Evolutionary conservation across 1,140 invertebrate genomes (phyloP), one percentile per base, ranked within the genome.

Genomic region (Bombus difficillimus): DNA sequence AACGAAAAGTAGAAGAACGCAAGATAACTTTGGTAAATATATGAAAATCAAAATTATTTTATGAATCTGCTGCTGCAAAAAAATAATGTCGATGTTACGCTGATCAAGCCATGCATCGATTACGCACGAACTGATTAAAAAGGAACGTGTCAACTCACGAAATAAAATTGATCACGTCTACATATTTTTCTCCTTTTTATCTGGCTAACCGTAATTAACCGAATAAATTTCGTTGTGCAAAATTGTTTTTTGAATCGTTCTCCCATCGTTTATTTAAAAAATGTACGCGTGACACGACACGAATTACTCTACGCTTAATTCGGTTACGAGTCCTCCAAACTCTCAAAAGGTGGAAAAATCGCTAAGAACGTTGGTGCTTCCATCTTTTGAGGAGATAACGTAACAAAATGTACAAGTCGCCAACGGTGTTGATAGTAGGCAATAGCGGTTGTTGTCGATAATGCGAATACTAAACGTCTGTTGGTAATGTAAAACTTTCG

Each of bases 401-500:
- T 37, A 64, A 75, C 62, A 25, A 53, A 57, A 53, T 13, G 41
- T 22, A 22, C 34, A 12, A n/a, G 57, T 32, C n/a, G 25, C 4
- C 6, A 25, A 10, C 1, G 3, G 10, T 43, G 71, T n/a, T 37
- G 32, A 34, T 39, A 59, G 66, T 62, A 57, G 78, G 69, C 59
- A 89, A 86, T 22, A 28, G 53, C 34, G 59, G 73, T 73, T 43
- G 25, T 66, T 4, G 87, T 89, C 88, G 88, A 80, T 89, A 89
- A 88, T 12, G 69, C 28, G 74, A 68, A 64, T 0, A 18, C 18
- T 9, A 25, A 62, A 66, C 41, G 9, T 28, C 74, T n/a, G 83
- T 83, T 72, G 88, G 68, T 89, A 85, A 89, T 57, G 72, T 34
- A 39, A 77, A 57, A 18, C 3, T 0, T 57, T 28, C 8, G 12